Evolutionary conservation across 2,797 vertebrate species (phyloP).

Genomic region (Enteromius mattozi): DNA sequence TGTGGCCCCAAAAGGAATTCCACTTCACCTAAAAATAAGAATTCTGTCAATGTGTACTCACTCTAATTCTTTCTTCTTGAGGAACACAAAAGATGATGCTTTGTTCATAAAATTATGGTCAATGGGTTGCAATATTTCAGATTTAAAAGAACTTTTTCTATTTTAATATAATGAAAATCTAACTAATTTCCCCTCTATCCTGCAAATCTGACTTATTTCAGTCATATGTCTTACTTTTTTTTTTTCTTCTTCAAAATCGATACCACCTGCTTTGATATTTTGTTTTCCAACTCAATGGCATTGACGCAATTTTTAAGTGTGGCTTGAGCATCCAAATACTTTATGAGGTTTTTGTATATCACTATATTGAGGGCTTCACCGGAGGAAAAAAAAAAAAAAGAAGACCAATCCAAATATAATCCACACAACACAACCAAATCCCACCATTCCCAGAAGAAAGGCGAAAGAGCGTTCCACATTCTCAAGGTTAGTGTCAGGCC

Average conservation of each 20-base stretch:
- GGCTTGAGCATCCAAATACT: neutral
- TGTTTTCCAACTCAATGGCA: neutral
- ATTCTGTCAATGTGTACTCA: constrained; percentile 9
- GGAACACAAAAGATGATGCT: neutral
- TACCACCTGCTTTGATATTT: neutral
- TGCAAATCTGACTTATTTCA: neutral
- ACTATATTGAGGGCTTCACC: neutral
- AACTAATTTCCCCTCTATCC: neutral
- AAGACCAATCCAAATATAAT: neutral
- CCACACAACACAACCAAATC: constrained; percentile 1
- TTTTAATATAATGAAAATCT: neutral
- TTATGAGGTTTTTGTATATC: neutral
- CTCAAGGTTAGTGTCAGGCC: constrained; percentile 69
- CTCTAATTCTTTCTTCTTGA: neutral
- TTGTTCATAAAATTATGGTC: neutral
- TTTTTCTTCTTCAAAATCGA: neutral
- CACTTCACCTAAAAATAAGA: constrained; percentile 4
- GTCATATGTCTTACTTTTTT: neutral
- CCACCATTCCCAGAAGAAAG: constrained; percentile 6
- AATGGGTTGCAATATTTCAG: neutral
- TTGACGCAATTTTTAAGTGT: neutral
- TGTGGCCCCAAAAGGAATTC: constrained; percentile 1
- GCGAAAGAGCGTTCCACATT: constrained; percentile 58
- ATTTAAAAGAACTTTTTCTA: neutral
- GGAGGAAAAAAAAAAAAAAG: neutral